phyloP scores from a whole-genome alignment of 2,113 vertebrate genomes.

The Casuarius casuarius region DNA sequence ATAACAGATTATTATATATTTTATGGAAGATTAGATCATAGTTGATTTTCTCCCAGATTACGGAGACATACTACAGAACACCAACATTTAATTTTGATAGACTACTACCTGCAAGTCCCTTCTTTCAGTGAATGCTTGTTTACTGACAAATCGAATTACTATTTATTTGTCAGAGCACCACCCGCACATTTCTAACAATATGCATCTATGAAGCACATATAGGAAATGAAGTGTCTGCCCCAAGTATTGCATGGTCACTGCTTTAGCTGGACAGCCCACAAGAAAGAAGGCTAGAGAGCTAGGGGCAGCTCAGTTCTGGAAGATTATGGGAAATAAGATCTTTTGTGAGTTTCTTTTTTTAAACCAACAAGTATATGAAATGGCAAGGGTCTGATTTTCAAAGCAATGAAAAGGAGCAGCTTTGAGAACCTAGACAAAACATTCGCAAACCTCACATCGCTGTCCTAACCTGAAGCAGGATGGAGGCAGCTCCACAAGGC shows the following conservation, averaged over 20 bases:
- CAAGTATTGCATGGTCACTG: background rate
- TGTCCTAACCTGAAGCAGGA: background rate
- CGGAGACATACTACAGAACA: background rate
- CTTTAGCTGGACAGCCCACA: background rate
- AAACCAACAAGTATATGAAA: background rate
- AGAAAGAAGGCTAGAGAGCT: background rate
- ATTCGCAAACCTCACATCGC: background rate
- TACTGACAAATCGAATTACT: background rate
- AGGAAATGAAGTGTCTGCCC: background rate
- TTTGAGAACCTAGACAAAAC: background rate
- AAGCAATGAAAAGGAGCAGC: background rate
- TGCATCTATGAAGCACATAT: accelerated
- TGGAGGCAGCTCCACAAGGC: background rate
- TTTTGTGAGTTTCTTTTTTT: background rate
- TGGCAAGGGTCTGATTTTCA: background rate
- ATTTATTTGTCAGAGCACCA: background rate
- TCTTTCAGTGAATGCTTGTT: background rate
- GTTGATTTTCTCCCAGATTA: background rate
- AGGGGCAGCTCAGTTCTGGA: background rate
- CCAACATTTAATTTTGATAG: background rate
- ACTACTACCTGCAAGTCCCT: background rate
- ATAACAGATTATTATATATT: background rate
- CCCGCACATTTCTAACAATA: background rate
- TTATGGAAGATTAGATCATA: background rate
- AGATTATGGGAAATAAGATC: background rate